These are phyloP conservation scores for Tinea semifulvella DNA, from an alignment of 2,888 invertebrate genomes.

Conservation along the genomic window DNA sequence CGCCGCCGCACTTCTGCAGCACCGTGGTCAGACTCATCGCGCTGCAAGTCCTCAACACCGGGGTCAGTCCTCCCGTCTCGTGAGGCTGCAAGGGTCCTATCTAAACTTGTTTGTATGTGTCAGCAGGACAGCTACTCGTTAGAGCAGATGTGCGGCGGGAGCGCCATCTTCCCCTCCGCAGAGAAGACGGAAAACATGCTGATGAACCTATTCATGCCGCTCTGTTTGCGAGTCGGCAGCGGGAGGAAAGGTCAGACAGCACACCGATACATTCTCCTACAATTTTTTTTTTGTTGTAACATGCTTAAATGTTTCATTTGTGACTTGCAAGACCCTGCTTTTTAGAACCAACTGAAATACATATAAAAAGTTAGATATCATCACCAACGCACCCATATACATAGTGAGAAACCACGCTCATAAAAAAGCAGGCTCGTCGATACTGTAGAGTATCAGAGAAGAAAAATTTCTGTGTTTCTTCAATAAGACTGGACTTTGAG, in stretches of 20 bases:
- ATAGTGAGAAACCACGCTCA: no score
- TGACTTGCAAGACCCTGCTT: no score
- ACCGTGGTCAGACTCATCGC: conserved; percentile 95
- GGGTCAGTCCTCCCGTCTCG: no score
- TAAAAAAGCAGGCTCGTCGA: no score
- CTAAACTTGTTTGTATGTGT: not conserved
- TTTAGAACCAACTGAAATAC: no score
- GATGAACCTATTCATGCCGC: conserved; percentile 94
- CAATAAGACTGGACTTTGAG: no score
- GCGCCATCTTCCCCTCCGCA: conserved; percentile 85
- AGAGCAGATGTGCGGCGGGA: conserved; percentile 95
- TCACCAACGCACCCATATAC: no score
- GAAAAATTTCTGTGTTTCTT: no score
- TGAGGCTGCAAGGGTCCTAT: no score
- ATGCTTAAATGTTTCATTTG: no score
- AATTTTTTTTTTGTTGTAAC: not conserved
- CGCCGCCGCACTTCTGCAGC: conserved; percentile 94
- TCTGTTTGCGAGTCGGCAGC: conserved; percentile 94
- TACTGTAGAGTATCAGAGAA: no score
- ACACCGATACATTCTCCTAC: not conserved
- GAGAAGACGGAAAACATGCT: conserved; percentile 96
- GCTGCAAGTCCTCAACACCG: conserved; percentile 92
- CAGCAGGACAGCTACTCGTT: conserved; percentile 84
- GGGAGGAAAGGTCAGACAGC: conserved; percentile 87
- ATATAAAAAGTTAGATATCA: no score